These are phyloP conservation scores for Lordiphosa collinella DNA, from an alignment of 1,140 invertebrate species.

Conservation along the genomic window DNA sequence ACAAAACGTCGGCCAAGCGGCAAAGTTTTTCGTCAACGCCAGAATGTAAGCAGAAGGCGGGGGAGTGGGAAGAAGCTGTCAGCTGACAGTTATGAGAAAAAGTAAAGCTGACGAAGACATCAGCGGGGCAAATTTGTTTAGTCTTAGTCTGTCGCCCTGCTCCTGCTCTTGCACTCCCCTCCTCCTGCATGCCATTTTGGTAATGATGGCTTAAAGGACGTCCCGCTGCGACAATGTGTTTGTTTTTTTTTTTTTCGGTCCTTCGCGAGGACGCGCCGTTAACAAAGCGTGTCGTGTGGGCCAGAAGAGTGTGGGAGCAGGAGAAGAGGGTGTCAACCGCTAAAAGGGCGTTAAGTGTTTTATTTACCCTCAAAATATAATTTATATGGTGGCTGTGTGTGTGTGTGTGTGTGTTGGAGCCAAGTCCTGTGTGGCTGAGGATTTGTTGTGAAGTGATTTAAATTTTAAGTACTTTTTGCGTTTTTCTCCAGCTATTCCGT, in stretches of 20 bases:
- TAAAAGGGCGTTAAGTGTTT: constrained; percentile 78
- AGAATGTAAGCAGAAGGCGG: constrained; percentile 4
- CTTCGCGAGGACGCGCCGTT: constrained; percentile 59
- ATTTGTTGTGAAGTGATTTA: constrained; percentile 74
- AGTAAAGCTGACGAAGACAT: constrained; percentile 75
- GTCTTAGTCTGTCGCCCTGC: constrained; percentile 50
- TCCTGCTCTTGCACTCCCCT: too few relatives aligned
- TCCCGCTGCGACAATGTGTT: constrained; percentile 68
- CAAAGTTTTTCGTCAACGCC: constrained; percentile 37
- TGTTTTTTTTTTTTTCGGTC: constrained; percentile 17
- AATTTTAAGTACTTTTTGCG: constrained; percentile 73
- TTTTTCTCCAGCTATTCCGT: constrained; percentile 8
- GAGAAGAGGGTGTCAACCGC: constrained; percentile 56
- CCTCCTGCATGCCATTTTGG: constrained; percentile 63
- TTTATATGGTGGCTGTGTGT: constrained; percentile 62
- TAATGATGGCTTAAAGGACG: constrained; percentile 72
- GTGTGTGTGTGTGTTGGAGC: constrained; percentile 22
- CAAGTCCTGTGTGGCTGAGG: constrained; percentile 30
- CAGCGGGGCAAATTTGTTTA: constrained; percentile 73
- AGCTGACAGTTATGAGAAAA: constrained; percentile 77
- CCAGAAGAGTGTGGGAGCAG: constrained; percentile 5
- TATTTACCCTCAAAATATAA: constrained; percentile 77
- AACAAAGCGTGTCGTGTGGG: constrained; percentile 62
- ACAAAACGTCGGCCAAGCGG: constrained; percentile 21
- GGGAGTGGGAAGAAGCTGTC: constrained; percentile 33